A percentile compares a stretch with the other conserved stretches of the same genome.
phyloP scores from a whole-genome alignment of 2,888 invertebrate species.

The Pyralis farinalis region DNA sequence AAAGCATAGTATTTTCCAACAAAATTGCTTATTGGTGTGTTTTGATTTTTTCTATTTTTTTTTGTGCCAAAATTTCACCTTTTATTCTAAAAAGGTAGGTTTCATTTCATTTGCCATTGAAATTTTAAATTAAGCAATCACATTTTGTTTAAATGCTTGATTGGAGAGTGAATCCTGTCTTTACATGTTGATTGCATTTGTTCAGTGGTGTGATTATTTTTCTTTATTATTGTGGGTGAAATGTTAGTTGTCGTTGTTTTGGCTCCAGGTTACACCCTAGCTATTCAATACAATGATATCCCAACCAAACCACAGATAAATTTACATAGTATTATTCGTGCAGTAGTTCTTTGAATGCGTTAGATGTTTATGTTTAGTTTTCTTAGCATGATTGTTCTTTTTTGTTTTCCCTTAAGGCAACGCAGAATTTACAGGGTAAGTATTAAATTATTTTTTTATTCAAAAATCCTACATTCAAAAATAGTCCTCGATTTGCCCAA shows the following conservation, averaged over 20 bases:
- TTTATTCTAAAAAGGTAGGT: constrained; percentile 46
- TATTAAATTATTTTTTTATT: constrained; percentile 17
- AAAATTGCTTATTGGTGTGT: constrained; percentile 78
- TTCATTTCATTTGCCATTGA: constrained; percentile 56
- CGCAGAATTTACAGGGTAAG: constrained; percentile 25
- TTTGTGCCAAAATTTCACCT: constrained; percentile 36
- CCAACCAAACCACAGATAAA: constrained; percentile 71
- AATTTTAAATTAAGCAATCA: constrained; percentile 43
- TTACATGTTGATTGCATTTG: constrained; percentile 54
- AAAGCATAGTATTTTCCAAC: constrained; percentile 68
- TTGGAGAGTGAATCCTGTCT: constrained; percentile 43
- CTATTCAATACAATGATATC: constrained; percentile 36
- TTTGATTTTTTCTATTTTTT: constrained; percentile 53
- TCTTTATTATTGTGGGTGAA: constrained; percentile 67
- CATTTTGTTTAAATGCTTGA: constrained; percentile 57
- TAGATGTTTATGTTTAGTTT: constrained; percentile 56
- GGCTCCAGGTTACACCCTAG: constrained; percentile 79
- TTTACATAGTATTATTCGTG: constrained; percentile 60
- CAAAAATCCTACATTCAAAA: neutral
- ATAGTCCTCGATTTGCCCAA: constrained; percentile 5
- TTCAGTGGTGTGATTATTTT: constrained; percentile 70
- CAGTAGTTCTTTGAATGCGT: constrained; percentile 58
- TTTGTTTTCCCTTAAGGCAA: constrained; percentile 24
- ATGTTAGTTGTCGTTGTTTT: constrained; percentile 75
- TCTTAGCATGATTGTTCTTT: constrained; percentile 65